phyloP scores from a whole-genome alignment of 1,140 invertebrate species.

The Kradibia gibbosae region DNA sequence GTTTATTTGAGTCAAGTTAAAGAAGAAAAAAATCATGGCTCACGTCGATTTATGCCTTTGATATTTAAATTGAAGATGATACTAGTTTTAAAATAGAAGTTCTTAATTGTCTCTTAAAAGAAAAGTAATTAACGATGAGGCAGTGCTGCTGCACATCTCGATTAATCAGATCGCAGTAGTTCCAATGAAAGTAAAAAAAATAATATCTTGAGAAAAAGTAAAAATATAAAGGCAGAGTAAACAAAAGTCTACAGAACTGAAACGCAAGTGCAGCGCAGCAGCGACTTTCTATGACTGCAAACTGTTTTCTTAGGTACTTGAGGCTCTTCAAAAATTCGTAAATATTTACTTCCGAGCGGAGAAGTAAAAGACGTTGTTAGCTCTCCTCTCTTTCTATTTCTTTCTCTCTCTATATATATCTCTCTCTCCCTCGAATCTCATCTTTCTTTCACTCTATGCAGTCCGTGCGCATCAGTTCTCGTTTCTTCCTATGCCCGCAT shows the following conservation, averaged over 20 bases:
- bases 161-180: not conserved
- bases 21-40: too few relatives aligned
- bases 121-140: not conserved
- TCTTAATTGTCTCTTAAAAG: not conserved
- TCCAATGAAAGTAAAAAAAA: not conserved
- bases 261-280: not conserved
- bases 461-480: not conserved
- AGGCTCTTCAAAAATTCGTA: slow-evolving; percentile 66
- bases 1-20: too few relatives aligned
- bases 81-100: too few relatives aligned
- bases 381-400: not conserved
- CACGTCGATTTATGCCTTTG: too few relatives aligned
- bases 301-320: slow-evolving; percentile 70
- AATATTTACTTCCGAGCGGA: slow-evolving; percentile 65
- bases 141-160: not conserved
- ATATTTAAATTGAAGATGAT: too few relatives aligned
- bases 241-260: not conserved
- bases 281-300: slow-evolving; percentile 54
- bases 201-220: not conserved
- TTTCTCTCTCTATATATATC: too few relatives aligned
- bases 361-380: not conserved
- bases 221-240: not conserved
- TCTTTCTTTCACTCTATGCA: not conserved
- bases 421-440: too few relatives aligned
- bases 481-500: not conserved